These are phyloP conservation scores for Microctonus hyperodae DNA, from an alignment of 2,888 invertebrate species.

Conservation along the genomic window DNA sequence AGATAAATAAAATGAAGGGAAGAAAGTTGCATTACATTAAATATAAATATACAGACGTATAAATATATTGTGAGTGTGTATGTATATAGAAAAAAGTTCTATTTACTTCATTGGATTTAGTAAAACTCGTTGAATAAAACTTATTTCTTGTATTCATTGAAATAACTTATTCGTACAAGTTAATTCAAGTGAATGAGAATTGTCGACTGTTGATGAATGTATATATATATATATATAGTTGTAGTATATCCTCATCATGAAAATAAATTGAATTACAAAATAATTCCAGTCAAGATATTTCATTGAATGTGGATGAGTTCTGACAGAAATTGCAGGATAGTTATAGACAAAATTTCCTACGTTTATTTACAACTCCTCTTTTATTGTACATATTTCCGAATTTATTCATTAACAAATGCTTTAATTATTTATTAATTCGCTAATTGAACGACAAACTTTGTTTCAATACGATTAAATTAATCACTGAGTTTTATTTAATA, in stretches of 20 bases:
- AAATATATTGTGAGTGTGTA: no score
- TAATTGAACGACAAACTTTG: not conserved
- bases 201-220: not conserved
- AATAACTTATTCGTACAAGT: slow-evolving; percentile 1
- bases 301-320: no score
- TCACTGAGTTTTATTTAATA: not conserved
- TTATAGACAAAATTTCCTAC: not conserved
- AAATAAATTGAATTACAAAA: not conserved
- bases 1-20: not conserved
- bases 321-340: not conserved
- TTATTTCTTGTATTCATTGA: not conserved
- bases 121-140: slow-evolving; percentile 11
- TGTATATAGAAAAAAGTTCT: no score
- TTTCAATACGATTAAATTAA: not conserved
- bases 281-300: not conserved
- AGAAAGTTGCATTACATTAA: not conserved
- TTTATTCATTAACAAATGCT: not conserved
- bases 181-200: slow-evolving; percentile 1
- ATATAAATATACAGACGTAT: not conserved
- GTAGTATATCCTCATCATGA: not conserved
- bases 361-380: not conserved
- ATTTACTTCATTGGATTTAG: slow-evolving; percentile 1
- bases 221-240: no score
- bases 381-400: not conserved
- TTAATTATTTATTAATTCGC: not conserved